A percentile compares a stretch with the other conserved stretches of the same genome.
phyloP scores from a whole-genome alignment of 2,113 vertebrate genomes.

The Gymnarchus niloticus region DNA sequence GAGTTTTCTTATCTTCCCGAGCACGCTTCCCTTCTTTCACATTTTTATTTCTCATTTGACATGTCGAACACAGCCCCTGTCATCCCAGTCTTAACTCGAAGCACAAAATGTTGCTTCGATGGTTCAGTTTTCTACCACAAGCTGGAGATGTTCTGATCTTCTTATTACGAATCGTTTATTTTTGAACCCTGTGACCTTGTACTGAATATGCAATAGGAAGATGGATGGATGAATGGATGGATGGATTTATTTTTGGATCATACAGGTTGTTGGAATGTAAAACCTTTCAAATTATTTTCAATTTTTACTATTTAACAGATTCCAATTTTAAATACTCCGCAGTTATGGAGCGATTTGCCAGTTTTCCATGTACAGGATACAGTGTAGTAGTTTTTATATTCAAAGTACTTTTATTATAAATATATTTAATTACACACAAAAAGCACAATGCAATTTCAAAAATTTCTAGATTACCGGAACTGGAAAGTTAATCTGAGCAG shows the following conservation, averaged over 20 bases:
- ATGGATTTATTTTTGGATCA: neutral
- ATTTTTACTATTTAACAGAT: neutral
- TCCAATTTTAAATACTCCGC: no score
- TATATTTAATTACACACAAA: neutral
- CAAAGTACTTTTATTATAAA: neutral
- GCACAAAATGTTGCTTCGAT: neutral
- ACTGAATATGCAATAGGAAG: neutral
- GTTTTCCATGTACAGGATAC: neutral
- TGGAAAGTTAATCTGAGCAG: neutral
- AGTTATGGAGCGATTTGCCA: neutral
- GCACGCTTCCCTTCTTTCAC: neutral
- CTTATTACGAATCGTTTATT: neutral
- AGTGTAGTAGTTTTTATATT: neutral
- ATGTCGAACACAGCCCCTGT: neutral
- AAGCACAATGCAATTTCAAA: neutral
- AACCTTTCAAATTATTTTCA: neutral
- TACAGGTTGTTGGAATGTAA: neutral
- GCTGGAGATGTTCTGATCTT: neutral
- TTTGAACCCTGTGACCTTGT: neutral
- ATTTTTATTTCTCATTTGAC: conserved; percentile 4
- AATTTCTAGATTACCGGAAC: neutral
- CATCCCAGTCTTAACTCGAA: neutral
- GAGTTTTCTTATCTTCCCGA: neutral
- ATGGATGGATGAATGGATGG: neutral
- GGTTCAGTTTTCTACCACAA: neutral